phyloP scores from a whole-genome alignment of 2,797 vertebrate genomes.

The Scolopax rusticola region DNA sequence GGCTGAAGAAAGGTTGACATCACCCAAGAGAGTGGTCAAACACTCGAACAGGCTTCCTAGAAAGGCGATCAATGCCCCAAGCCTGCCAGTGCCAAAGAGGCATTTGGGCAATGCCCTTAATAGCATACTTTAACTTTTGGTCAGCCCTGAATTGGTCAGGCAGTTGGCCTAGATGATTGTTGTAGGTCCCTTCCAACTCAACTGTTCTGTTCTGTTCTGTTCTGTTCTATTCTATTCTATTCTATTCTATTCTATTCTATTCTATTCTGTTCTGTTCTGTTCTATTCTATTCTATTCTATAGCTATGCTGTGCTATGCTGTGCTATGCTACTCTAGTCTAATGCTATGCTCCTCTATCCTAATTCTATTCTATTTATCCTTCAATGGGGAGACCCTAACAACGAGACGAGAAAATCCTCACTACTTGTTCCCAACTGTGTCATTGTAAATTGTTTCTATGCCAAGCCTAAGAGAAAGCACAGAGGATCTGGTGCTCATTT shows the following conservation, averaged over 20 bases:
- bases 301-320: no score
- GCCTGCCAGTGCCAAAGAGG: not conserved
- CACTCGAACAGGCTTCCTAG: not conserved
- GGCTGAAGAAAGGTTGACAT: not conserved
- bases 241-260: not conserved
- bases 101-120: not conserved
- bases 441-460: not conserved
- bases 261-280: not conserved
- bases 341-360: not conserved
- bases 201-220: not conserved
- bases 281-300: not conserved
- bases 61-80: rapidly evolving
- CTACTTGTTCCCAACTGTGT: not conserved
- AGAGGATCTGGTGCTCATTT: not conserved
- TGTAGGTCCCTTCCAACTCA: not conserved
- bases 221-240: not conserved
- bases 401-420: not conserved
- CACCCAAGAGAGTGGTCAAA: not conserved
- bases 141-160: not conserved
- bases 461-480: constrained; percentile 4
- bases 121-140: not conserved
- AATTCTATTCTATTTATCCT: not conserved
- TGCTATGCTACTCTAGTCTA: no score
- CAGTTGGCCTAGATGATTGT: not conserved
- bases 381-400: not conserved